Evolutionary conservation across 2,797 vertebrate species (phyloP).

Genomic region (Xiphophorus birchmanni): DNA sequence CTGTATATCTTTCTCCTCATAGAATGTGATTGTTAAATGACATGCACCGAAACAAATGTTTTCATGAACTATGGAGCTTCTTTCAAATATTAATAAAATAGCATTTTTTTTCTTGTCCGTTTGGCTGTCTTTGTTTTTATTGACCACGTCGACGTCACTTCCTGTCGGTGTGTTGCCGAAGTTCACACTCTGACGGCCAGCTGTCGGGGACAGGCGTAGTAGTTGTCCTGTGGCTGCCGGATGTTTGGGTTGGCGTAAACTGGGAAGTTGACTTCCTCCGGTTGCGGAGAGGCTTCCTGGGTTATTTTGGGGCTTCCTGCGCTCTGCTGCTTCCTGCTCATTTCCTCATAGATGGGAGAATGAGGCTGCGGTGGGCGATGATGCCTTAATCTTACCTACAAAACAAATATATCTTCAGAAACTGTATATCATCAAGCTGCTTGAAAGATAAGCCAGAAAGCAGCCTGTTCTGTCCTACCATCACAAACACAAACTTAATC

Average conservation of each 20-base stretch:
- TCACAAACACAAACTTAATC: not conserved
- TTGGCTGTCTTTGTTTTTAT: conserved; percentile 59
- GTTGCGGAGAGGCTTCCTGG: conserved; percentile 35
- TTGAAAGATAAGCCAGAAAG: not conserved
- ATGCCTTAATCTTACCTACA: conserved; percentile 45
- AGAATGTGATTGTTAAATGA: conserved; percentile 98
- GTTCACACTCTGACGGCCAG: conserved; percentile 42
- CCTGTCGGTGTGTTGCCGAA: not conserved
- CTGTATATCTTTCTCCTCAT: conserved; percentile 93
- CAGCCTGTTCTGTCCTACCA: not conserved
- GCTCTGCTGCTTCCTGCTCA: conserved; percentile 61
- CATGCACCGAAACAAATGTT: conserved; percentile 93
- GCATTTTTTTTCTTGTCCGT: conserved; percentile 94
- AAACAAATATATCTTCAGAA: not conserved
- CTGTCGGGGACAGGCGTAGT: conserved; percentile 73
- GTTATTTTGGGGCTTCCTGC: conserved; percentile 42
- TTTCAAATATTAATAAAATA: conserved; percentile 97
- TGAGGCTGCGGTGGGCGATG: conserved; percentile 17
- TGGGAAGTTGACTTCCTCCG: conserved; percentile 67
- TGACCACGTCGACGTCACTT: not conserved
- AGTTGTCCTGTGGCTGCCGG: conserved; percentile 66
- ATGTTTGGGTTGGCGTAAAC: conserved; percentile 69
- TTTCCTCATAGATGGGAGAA: conserved; percentile 76
- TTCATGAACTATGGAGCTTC: conserved; percentile 97
- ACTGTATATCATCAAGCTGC: not conserved